Conservation (phyloP, 1,140 invertebrate genomes). For the Trichonephila clavata region DNA sequence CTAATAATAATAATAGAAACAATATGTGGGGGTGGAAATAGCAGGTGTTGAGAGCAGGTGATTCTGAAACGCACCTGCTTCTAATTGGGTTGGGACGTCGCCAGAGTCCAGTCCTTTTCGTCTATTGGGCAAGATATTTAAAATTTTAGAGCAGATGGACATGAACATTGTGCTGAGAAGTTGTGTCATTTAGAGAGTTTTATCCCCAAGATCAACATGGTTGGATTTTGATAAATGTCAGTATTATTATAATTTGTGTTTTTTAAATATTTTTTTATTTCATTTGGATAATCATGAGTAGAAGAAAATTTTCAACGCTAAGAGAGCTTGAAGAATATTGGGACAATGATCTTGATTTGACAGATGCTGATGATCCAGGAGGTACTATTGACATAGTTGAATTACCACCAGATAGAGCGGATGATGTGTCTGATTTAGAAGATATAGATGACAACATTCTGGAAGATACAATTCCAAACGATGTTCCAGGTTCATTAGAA, state of each 20-base stretch:
- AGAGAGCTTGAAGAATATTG: constrained; percentile 61
- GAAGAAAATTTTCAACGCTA: constrained; percentile 62
- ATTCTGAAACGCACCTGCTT: constrained; percentile 59
- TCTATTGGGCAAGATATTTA: constrained; percentile 58
- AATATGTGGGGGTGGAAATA: constrained; percentile 57
- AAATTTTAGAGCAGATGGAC: constrained; percentile 51
- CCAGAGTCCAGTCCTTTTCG: constrained; percentile 40
- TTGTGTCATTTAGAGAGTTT: constrained; percentile 56
- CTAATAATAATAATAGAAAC: constrained; percentile 62
- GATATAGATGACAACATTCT: constrained; percentile 60
- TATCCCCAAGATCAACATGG: too few relatives aligned
- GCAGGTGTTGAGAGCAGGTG: constrained; percentile 51
- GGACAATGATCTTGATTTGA: constrained; percentile 60
- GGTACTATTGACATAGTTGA: constrained; percentile 60
- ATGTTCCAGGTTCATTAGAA: constrained; percentile 58
- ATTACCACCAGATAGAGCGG: constrained; percentile 59
- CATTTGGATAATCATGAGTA: constrained; percentile 61
- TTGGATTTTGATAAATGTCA: too few relatives aligned
- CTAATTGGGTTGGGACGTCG: constrained; percentile 56
- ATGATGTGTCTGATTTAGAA: constrained; percentile 61
- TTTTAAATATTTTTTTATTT: too few relatives aligned
- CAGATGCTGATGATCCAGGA: constrained; percentile 43
- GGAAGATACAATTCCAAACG: constrained; percentile 61
- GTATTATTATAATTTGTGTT: too few relatives aligned
- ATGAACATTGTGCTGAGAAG: constrained; percentile 58